These are phyloP conservation scores for Geococcyx californianus DNA, from an alignment of 2,113 vertebrate species.

Conservation along the genomic window DNA sequence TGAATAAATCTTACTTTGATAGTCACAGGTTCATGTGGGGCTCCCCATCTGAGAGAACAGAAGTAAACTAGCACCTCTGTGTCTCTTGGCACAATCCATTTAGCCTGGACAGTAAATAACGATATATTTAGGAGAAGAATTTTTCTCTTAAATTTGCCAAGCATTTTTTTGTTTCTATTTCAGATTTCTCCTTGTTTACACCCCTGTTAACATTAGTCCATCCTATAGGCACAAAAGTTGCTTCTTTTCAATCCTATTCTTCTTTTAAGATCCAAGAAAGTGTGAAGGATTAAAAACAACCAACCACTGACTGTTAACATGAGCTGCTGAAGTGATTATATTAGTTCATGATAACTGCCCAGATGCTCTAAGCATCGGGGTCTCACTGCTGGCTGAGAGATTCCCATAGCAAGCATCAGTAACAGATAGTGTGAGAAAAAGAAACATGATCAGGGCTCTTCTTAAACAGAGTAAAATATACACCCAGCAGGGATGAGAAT, in stretches of 20 bases:
- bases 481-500: conserved; percentile 64
- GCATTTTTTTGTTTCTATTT: neutral
- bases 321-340: conserved; percentile 4
- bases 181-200: neutral
- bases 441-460: conserved; percentile 46
- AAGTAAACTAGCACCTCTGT: neutral
- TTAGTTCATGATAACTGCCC: neutral
- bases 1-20: neutral
- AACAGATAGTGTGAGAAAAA: conserved; percentile 65
- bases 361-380: neutral
- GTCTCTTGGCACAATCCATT: neutral
- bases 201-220: neutral
- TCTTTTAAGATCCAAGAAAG: neutral
- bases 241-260: neutral
- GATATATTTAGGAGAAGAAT: neutral
- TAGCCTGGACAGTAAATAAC: neutral
- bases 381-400: neutral
- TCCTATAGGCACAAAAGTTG: neutral
- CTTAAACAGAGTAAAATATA: conserved; percentile 46
- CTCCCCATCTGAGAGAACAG: neutral
- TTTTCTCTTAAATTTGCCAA: neutral
- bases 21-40: fast-evolving
- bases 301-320: neutral
- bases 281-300: neutral
- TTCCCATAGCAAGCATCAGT: conserved; percentile 33